phyloP scores from a whole-genome alignment of 2,888 invertebrate genomes.

The Neoaliturus tenellus region DNA sequence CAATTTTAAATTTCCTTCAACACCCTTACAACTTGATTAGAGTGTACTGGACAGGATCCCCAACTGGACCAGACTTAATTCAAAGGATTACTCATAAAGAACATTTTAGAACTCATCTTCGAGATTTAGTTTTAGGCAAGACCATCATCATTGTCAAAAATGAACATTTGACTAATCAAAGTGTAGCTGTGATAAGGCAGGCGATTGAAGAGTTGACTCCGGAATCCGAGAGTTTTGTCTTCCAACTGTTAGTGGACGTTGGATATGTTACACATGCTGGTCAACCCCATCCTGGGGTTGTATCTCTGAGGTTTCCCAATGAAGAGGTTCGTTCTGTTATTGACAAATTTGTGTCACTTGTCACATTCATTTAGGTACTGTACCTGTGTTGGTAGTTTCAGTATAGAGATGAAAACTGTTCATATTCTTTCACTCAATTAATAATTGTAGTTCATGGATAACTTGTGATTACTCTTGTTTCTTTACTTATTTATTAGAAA shows the following conservation, averaged over 20 bases:
- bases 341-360: neutral
- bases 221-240: neutral
- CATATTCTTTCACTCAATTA: too few relatives aligned
- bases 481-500: too few relatives aligned
- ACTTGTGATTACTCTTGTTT: too few relatives aligned
- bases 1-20: neutral
- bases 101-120: neutral
- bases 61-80: neutral
- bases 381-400: too few relatives aligned
- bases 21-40: neutral
- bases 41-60: neutral
- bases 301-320: slow-evolving; percentile 13
- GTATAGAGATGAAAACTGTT: too few relatives aligned
- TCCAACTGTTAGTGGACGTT: neutral
- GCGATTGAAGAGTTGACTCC: neutral
- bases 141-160: neutral
- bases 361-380: neutral
- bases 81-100: neutral
- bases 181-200: neutral
- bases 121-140: neutral
- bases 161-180: neutral
- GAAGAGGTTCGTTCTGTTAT: neutral
- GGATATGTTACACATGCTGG: neutral
- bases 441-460: too few relatives aligned
- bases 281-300: neutral